These are phyloP conservation scores for Hydrozoanthus gracilis DNA, from an alignment of 92 coral and sea anemone genomes.

Conservation along the genomic window DNA sequence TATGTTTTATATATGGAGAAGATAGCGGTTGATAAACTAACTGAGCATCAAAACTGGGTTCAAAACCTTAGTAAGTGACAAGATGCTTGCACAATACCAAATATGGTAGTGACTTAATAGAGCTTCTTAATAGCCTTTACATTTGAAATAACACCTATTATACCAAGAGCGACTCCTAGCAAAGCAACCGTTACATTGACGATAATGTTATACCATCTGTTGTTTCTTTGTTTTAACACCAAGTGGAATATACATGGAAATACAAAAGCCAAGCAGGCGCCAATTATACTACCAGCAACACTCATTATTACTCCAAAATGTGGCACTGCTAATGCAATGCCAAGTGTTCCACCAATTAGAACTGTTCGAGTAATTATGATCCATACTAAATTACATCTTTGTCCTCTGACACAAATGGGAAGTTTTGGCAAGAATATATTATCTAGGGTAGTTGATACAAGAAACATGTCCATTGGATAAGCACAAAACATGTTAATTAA, in stretches of 20 bases:
- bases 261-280: constrained; percentile 74
- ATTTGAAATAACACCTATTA: constrained; percentile 60
- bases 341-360: constrained; percentile 67
- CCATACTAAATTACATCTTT: constrained; percentile 64
- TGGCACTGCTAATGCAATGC: constrained; percentile 81
- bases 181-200: constrained; percentile 59
- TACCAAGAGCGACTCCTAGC: constrained; percentile 72
- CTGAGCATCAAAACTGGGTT: too few relatives aligned
- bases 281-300: constrained; percentile 81
- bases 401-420: constrained; percentile 63
- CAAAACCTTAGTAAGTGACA: too few relatives aligned
- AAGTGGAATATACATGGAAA: constrained; percentile 82
- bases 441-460: constrained; percentile 76
- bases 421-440: constrained; percentile 69
- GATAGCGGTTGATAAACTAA: too few relatives aligned
- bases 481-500: constrained; percentile 76
- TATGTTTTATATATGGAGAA: too few relatives aligned
- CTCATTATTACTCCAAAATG: constrained; percentile 85
- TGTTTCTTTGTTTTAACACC: constrained; percentile 65
- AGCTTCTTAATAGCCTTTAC: constrained; percentile 19
- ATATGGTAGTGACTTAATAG: neutral
- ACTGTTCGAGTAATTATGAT: constrained; percentile 49
- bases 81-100: too few relatives aligned
- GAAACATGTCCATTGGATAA: constrained; percentile 87
- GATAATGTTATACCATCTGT: constrained; percentile 59